A percentile compares a stretch with the other conserved stretches of the same genome.
Conservation (phyloP, 1,140 invertebrate species). For the Oreohelix idahoensis region DNA sequence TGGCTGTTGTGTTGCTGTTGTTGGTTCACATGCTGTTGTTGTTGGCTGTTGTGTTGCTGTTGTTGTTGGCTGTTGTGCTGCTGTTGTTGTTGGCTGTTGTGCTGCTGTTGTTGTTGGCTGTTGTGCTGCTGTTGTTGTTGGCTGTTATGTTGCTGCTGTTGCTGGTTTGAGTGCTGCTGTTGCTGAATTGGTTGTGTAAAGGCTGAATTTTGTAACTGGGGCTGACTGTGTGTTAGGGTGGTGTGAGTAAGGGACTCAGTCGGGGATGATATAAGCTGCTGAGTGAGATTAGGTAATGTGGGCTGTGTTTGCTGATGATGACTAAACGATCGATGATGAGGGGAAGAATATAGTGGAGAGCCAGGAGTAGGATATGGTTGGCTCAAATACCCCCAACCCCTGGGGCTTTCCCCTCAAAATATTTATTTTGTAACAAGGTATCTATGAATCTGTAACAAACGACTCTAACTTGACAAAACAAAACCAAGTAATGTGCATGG, state of each 20-base stretch:
- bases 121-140: constrained; percentile 6
- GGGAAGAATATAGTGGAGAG: constrained; percentile 33
- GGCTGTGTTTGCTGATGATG: constrained; percentile 27
- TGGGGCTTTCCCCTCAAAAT: too few species aligned
- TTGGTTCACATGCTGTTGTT: too few species aligned
- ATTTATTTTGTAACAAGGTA: too few species aligned
- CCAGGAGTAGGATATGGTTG: constrained; percentile 34
- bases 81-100: too few species aligned
- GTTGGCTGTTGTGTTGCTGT: too few species aligned
- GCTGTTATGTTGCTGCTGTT: constrained; percentile 35
- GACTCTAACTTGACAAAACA: too few species aligned
- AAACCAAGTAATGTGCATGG: too few species aligned
- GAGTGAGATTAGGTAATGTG: not conserved
- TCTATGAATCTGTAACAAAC: too few species aligned
- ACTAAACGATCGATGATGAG: constrained; percentile 30
- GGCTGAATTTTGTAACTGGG: not conserved
- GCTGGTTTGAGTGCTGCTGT: constrained; percentile 44
- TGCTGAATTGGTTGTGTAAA: constrained; percentile 34
- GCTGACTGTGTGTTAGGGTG: not conserved
- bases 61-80: too few species aligned
- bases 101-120: too few species aligned
- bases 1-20: too few species aligned
- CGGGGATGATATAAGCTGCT: constrained; percentile 23
- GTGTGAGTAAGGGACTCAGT: constrained; percentile 1
- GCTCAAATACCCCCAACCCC: too few species aligned